Conservation (phyloP, 2,888 invertebrate species). For the Phengaris alcon region DNA sequence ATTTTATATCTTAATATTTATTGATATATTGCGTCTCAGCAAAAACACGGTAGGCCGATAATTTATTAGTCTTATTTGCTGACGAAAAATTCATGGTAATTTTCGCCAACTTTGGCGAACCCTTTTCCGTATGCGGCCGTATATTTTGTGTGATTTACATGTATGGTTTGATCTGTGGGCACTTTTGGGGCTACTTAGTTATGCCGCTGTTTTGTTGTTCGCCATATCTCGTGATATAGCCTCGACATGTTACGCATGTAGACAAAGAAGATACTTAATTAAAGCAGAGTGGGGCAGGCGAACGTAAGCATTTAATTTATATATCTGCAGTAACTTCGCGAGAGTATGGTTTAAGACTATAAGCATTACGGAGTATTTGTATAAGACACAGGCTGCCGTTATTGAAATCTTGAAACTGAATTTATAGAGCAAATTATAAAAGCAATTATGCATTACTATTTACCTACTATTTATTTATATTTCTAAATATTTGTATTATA, state of each 20-base stretch:
- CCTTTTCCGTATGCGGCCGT: constrained; percentile 12
- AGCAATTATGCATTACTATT: neutral
- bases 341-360: constrained; percentile 50
- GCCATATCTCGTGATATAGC: constrained; percentile 50
- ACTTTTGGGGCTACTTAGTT: constrained; percentile 15
- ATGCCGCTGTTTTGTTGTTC: constrained; percentile 32
- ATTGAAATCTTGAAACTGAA: constrained; percentile 16
- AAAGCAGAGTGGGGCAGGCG: constrained; percentile 75
- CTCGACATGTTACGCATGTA: constrained; percentile 69
- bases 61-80: constrained; percentile 18
- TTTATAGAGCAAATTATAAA: neutral
- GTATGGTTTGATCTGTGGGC: constrained; percentile 21
- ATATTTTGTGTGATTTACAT: constrained; percentile 25
- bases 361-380: constrained; percentile 46
- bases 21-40: neutral
- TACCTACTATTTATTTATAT: neutral
- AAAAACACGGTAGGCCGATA: constrained; percentile 5
- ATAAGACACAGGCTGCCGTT: constrained; percentile 14
- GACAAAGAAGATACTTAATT: constrained; percentile 75
- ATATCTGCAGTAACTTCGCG: constrained; percentile 77
- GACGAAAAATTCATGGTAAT: constrained; percentile 21
- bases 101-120: constrained; percentile 25
- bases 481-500: neutral
- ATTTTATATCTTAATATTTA: constrained; percentile 20
- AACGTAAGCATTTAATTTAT: constrained; percentile 79